Conservation (phyloP, 2,797 vertebrate genomes). For the Spinibarbus caldwelli region DNA sequence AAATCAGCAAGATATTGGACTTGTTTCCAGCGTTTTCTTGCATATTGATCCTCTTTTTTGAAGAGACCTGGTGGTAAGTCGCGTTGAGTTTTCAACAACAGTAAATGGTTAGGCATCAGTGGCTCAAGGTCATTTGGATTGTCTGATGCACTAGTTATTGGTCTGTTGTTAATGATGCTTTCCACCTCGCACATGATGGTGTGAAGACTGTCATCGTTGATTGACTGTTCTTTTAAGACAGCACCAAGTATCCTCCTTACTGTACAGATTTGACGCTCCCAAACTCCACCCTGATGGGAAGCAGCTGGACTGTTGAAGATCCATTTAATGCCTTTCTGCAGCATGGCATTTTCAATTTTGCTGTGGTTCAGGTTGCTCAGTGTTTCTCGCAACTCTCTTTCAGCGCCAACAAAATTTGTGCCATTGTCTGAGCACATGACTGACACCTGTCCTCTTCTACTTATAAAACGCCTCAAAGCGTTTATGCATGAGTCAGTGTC, state of each 20-base stretch:
- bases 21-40: neutral
- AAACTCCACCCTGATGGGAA: neutral
- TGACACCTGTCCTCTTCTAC: too few species aligned
- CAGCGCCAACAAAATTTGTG: neutral
- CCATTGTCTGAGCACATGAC: too few species aligned
- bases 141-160: conserved; percentile 18
- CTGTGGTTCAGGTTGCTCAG: conserved; percentile 12
- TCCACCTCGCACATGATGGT: conserved; percentile 27
- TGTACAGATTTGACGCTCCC: conserved; percentile 6
- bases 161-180: conserved; percentile 33
- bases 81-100: conserved; percentile 39
- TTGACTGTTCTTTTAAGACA: conserved; percentile 33
- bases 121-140: conserved; percentile 27
- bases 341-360: neutral
- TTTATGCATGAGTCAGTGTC: too few species aligned
- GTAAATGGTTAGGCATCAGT: conserved; percentile 33
- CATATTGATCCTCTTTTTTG: neutral
- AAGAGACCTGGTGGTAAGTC: conserved; percentile 9
- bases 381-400: conserved; percentile 11
- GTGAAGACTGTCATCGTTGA: conserved; percentile 24
- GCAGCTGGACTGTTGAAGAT: conserved; percentile 27
- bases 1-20: neutral
- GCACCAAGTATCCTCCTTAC: neutral
- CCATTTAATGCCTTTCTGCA: conserved; percentile 28
- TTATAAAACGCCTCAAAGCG: too few species aligned